Evolutionary conservation across 2,113 vertebrate species (phyloP).

Genomic region (Spilogale gracilis): DNA sequence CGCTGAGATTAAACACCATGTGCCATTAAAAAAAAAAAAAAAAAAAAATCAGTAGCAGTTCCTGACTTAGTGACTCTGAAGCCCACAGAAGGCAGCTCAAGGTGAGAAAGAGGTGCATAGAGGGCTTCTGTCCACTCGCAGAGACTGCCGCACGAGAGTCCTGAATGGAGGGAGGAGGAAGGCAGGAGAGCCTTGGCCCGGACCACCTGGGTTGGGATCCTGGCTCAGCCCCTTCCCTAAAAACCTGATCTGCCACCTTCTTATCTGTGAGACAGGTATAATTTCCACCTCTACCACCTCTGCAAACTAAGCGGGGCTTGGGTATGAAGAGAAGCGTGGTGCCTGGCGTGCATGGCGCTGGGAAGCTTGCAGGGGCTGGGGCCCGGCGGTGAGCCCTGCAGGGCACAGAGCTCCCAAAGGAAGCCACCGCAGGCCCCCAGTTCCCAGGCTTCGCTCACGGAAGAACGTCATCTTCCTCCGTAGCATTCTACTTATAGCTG

Average conservation of each 20-base stretch:
- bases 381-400: fast-evolving
- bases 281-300: background rate
- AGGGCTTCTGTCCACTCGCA: background rate
- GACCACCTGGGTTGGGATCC: background rate
- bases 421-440: background rate
- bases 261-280: background rate
- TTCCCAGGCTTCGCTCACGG: fast-evolving
- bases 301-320: background rate
- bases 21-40: background rate
- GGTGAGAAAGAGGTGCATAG: fast-evolving
- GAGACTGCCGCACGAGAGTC: background rate
- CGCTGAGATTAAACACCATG: background rate
- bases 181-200: background rate
- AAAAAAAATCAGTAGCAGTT: background rate
- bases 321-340: background rate
- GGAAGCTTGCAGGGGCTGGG: background rate
- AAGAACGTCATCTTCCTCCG: background rate
- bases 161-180: background rate
- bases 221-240: background rate
- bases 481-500: background rate
- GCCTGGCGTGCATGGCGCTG: background rate
- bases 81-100: background rate
- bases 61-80: background rate
- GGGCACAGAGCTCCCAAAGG: background rate
- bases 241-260: background rate